A percentile compares a stretch with the other conserved stretches of the same genome.
Conservation (phyloP, 2,797 vertebrate species). For the Telmatherina bonti region DNA sequence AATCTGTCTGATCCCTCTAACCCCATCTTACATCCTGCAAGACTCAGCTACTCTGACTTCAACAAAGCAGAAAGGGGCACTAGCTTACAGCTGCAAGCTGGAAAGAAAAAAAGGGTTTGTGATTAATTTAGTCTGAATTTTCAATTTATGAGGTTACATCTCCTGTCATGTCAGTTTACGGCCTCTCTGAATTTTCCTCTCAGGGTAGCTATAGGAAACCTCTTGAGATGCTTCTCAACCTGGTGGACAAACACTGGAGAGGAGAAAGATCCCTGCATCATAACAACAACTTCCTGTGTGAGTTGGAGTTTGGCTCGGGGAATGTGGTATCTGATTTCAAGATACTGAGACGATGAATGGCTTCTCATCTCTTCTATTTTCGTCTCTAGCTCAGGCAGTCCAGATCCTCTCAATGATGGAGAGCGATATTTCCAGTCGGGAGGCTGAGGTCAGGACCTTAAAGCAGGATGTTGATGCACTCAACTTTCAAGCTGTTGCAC, state of each 20-base stretch:
- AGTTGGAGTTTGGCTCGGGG: constrained; percentile 64
- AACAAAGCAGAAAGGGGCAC: constrained; percentile 52
- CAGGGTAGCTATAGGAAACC: constrained; percentile 80
- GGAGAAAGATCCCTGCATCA: constrained; percentile 81
- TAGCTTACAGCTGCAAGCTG: constrained; percentile 29
- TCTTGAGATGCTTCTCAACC: constrained; percentile 83
- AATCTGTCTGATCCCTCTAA: constrained; percentile 67
- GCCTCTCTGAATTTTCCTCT: constrained; percentile 27
- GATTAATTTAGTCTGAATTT: constrained; percentile 2
- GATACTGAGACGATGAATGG: constrained; percentile 33
- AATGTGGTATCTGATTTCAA: constrained; percentile 46
- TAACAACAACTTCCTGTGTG: constrained; percentile 86
- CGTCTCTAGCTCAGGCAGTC: constrained; percentile 82
- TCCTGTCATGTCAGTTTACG: constrained; percentile 11
- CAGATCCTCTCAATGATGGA: constrained; percentile 84
- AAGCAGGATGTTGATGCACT: constrained; percentile 70
- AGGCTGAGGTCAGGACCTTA: constrained; percentile 75
- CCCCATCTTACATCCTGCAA: constrained; percentile 74
- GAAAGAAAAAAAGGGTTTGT: constrained; percentile 67
- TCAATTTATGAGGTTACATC: not conserved
- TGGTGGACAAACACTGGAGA: constrained; percentile 87
- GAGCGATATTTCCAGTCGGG: constrained; percentile 66
- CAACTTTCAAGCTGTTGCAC: constrained; percentile 57
- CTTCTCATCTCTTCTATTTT: constrained; percentile 53
- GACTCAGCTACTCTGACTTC: constrained; percentile 61